Base-by-base conservation (phyloP, 2,888 invertebrate genomes). In the Cosmia pyralina region DNA sequence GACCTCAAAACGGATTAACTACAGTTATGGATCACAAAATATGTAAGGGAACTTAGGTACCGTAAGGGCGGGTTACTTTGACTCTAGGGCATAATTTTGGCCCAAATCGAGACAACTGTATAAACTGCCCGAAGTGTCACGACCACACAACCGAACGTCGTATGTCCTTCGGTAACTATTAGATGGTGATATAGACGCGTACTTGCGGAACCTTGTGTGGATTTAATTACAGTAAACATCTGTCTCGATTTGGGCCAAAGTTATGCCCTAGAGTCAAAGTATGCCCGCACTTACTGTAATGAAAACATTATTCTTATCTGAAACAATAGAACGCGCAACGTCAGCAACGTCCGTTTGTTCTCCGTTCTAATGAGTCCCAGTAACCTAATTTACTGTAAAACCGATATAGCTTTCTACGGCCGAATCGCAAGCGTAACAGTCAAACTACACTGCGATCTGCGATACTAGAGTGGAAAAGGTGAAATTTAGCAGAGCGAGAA, bases 401-500 rank as follows among this genome's bases (percentile, higher is more conserved):
- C 84, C 85, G 86, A 89, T 88, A 87, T 86, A 89, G 90, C 94
- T 95, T 95, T 95, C 94, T 94, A 94, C 89, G 85, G 87, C 87
- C 88, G 88, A 90, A 89, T 90, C 85, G 86, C 91, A 90, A 89
- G 89, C 85, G 86, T 91, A 88, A 82, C 81, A 86, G 94, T 93
- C 93, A 92, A 92, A 90, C 92, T 91, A 91, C 91, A 89, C 89
- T 88, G 90, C 89, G 90, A 92, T 92, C 89, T 88, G 90, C 89
- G 90, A 92, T 92, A 92, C 91, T 90, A 91, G 89, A 92, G 92
- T 94, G 93, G 94, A 94, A 95, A 95, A 95, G 95, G 96, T 95
- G 96, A 96, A 96, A 96, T 94, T 96, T 94, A 93, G 93, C 93
- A 91, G 92, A 94, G 94, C 95, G 95, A 95, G 96, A 96, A 96